Conservation (phyloP, 2,888 invertebrate genomes). For the Rapana venosa region DNA sequence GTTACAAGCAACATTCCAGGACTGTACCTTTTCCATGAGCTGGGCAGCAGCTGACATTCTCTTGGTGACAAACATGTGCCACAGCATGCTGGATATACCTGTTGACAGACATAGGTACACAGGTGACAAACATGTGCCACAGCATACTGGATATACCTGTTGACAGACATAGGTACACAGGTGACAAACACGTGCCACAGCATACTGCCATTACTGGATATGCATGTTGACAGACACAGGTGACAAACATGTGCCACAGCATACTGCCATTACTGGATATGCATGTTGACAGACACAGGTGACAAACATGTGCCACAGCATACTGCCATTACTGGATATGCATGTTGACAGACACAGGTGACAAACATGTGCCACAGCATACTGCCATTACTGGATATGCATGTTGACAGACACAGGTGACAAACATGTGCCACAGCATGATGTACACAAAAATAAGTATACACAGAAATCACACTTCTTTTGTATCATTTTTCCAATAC, state of each 20-base stretch:
- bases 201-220: constrained; percentile 82
- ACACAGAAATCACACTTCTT: no score
- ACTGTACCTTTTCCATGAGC: constrained; percentile 84
- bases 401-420: constrained; percentile 80
- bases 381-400: no score
- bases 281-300: no score
- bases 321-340: no score
- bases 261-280: no score
- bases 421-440: constrained; percentile 92
- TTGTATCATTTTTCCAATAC: no score
- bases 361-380: no score
- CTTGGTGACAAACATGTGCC: constrained; percentile 92
- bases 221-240: background rate
- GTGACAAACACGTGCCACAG: constrained; percentile 94
- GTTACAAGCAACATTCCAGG: background rate
- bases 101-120: background rate
- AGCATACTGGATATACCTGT: constrained; percentile 89
- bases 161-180: constrained; percentile 32
- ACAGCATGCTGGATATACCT: constrained; percentile 90
- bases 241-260: background rate
- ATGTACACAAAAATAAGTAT: constrained; percentile 74
- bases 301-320: no score
- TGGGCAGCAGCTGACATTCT: constrained; percentile 87
- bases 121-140: constrained; percentile 92
- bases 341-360: no score